Evolutionary conservation across 2,888 invertebrate genomes (phyloP), one percentile per base, ranked within the genome.

Genomic region (Carcina quercana): DNA sequence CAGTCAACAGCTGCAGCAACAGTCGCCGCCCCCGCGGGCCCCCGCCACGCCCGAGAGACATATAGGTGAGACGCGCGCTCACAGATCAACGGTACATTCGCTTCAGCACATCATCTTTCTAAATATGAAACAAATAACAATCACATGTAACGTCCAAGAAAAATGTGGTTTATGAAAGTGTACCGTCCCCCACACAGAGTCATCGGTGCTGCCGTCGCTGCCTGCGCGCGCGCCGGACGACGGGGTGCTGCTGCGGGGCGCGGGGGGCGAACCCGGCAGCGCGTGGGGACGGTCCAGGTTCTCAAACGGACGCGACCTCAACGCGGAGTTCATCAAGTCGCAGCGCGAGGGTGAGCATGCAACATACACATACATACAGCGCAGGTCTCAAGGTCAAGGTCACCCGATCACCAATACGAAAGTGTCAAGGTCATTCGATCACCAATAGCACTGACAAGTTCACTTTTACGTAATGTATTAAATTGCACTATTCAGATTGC

Each of bases 301-400:
- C 59, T 80, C 79, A 2, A 79, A 80, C 50, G 80, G 83, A 0
- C 50, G 83, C 0, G 84, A 84, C 28, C 44, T 76, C 27, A 85
- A 80, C 44, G 34, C 70, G 0, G 83, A 83, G 28, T 84, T 85
- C 46, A 74, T 85, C 8, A 38, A 50, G 2, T 83, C 83, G 2
- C 84, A 84, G 46, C 60, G 65, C 37, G 67, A 67, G 4, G 72
- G 80, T 80, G 35, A 55, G 63, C n/a, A n/a, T n/a, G n/a, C n/a
- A n/a, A n/a, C n/a, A n/a, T n/a, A n/a, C 43, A 2, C 15, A 10
- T 8, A 21, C 28, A 28, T 1, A 19, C 31, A 28, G n/a, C n/a
- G n/a, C n/a, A n/a, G n/a, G n/a, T n/a, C n/a, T n/a, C n/a, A n/a
- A n/a, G n/a, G n/a, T n/a, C n/a, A n/a, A n/a, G n/a, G n/a, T n/a